phyloP scores from a whole-genome alignment of 2,113 vertebrate species.

The Neolamprologus fasciatus region DNA sequence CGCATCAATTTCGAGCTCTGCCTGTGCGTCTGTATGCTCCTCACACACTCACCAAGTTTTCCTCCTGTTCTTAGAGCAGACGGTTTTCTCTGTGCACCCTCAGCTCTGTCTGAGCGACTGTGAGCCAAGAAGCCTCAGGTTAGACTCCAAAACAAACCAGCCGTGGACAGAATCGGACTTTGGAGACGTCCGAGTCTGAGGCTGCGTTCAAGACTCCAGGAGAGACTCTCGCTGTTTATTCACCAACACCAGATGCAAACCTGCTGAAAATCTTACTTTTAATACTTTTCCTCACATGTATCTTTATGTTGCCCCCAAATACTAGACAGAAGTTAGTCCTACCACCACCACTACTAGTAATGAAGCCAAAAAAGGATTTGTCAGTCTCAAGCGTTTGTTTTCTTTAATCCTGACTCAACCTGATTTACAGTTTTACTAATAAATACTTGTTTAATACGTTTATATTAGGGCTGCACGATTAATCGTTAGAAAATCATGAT shows the following conservation, averaged over 20 bases:
- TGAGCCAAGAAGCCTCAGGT: background rate
- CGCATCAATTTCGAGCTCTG: background rate
- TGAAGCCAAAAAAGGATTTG: background rate
- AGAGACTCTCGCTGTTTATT: accelerated
- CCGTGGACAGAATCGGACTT: accelerated
- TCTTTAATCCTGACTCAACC: background rate
- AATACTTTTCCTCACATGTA: accelerated
- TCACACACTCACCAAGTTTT: background rate
- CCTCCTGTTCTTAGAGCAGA: background rate
- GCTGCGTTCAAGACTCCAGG: background rate
- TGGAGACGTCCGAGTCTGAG: accelerated
- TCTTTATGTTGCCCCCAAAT: background rate
- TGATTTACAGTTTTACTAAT: background rate
- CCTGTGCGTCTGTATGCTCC: background rate
- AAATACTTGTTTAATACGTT: background rate
- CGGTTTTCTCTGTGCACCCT: background rate
- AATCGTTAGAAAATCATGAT: accelerated
- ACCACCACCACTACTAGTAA: accelerated
- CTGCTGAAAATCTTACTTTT: background rate
- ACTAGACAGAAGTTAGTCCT: background rate
- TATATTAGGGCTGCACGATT: background rate
- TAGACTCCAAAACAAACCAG: background rate
- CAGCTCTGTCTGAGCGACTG: accelerated
- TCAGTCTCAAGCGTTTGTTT: accelerated
- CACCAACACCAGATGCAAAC: background rate